Percentiles rank a stretch among this genome's conserved stretches.
phyloP scores from a whole-genome alignment of 2,888 invertebrate genomes.

The Drosophila meridiana region DNA sequence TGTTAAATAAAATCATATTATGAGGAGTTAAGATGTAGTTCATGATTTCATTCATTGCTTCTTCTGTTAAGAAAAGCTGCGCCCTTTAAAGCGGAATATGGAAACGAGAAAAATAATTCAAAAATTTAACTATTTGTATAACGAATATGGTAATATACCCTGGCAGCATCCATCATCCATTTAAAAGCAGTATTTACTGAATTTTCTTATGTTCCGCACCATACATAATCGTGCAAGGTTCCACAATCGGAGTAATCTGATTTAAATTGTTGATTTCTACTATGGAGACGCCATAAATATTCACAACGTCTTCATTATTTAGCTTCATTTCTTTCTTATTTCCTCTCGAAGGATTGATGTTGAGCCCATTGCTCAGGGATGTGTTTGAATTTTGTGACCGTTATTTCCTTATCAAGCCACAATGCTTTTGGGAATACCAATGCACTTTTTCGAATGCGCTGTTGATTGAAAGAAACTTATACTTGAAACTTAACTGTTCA shows the following conservation, averaged over 20 bases:
- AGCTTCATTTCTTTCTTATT: background rate
- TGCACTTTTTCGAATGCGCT: too few species aligned
- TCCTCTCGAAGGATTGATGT: background rate
- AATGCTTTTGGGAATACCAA: background rate
- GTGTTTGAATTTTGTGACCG: background rate
- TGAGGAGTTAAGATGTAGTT: slow-evolving; percentile 3
- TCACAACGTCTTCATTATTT: background rate
- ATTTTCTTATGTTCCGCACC: background rate
- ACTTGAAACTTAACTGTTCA: too few species aligned
- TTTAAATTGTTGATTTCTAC: background rate
- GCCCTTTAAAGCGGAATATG: slow-evolving; percentile 4
- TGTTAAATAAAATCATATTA: slow-evolving; percentile 8
- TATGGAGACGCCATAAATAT: background rate
- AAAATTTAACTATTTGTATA: background rate
- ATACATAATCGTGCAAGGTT: slow-evolving; percentile 2
- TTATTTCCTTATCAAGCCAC: background rate
- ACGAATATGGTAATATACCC: background rate
- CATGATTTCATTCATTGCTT: too few species aligned
- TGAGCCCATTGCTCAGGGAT: background rate
- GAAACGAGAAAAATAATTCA: background rate
- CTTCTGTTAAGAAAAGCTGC: background rate
- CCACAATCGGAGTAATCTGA: slow-evolving; percentile 3
- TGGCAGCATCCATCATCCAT: slow-evolving; percentile 6
- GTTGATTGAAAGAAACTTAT: too few species aligned
- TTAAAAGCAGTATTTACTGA: background rate